Conservation (phyloP, 2,797 vertebrate genomes). For the Schizopygopsis pylzovi region DNA sequence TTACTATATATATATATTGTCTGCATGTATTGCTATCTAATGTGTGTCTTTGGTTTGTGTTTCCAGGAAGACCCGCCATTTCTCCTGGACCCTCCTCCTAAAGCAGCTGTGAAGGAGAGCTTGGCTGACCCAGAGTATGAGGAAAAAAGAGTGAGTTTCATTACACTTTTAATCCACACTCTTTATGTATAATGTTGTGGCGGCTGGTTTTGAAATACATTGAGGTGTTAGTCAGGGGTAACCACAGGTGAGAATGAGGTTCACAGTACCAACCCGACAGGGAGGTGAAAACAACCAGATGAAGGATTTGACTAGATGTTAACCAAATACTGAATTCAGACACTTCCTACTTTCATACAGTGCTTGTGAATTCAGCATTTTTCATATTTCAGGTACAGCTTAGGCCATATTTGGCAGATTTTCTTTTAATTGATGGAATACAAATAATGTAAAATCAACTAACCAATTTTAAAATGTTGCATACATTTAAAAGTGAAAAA, state of each 20-base stretch:
- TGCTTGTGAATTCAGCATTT: not conserved
- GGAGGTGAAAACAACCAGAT: not conserved
- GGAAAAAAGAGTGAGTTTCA: slow-evolving; percentile 83
- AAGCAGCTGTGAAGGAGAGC: slow-evolving; percentile 77
- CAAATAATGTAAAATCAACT: not conserved
- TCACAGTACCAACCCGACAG: not conserved
- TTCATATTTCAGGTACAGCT: not conserved
- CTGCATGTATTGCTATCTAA: slow-evolving; percentile 19
- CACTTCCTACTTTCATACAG: not conserved
- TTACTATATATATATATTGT: not conserved
- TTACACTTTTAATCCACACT: not conserved
- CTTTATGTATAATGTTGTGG: not conserved
- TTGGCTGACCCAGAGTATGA: slow-evolving; percentile 85
- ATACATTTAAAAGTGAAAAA: not conserved
- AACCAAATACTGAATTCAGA: not conserved
- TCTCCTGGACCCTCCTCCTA: slow-evolving; percentile 80
- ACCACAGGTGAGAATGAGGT: not conserved
- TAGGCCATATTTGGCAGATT: not conserved
- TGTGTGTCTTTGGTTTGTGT: slow-evolving; percentile 26
- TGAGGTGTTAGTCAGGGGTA: not conserved
- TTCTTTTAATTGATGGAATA: not conserved
- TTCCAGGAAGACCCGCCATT: slow-evolving; percentile 80
- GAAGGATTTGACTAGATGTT: not conserved
- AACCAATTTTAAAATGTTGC: not conserved
- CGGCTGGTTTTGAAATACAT: not conserved